Evolutionary conservation across 2,888 invertebrate genomes (phyloP).

Genomic region (Oxystoma pomonae): DNA sequence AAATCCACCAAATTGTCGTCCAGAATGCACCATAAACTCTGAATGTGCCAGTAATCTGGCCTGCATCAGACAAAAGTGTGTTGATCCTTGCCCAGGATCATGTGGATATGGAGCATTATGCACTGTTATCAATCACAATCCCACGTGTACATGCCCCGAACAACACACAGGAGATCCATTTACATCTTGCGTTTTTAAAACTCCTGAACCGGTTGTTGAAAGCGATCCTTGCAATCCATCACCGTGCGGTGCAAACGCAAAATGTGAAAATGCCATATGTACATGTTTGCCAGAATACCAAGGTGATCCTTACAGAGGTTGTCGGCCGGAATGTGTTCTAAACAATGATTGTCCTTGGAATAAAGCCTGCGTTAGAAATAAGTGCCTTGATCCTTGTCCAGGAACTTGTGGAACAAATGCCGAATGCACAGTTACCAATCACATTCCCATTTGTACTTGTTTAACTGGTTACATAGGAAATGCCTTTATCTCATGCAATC

Average conservation of each 20-base stretch:
- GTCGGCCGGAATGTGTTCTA: slow-evolving; percentile 77
- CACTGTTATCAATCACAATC: slow-evolving; percentile 63
- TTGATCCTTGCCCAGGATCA: slow-evolving; percentile 60
- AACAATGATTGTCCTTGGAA: slow-evolving; percentile 68
- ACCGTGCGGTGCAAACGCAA: slow-evolving; percentile 71
- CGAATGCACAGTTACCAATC: slow-evolving; percentile 70
- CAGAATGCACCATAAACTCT: slow-evolving; percentile 61
- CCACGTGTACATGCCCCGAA: slow-evolving; percentile 61
- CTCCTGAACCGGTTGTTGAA: slow-evolving; percentile 35
- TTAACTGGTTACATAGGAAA: slow-evolving; percentile 69
- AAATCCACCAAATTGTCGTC: slow-evolving; percentile 61
- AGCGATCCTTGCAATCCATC: slow-evolving; percentile 51
- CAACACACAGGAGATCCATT: slow-evolving; percentile 64
- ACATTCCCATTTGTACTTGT: slow-evolving; percentile 73
- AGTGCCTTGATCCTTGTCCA: slow-evolving; percentile 75
- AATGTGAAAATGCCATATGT: slow-evolving; percentile 65
- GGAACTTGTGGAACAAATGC: slow-evolving; percentile 75
- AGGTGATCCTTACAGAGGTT: slow-evolving; percentile 74
- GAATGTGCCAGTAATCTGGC: slow-evolving; percentile 58
- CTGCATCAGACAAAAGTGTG: slow-evolving; percentile 55
- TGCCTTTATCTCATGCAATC: slow-evolving; percentile 58
- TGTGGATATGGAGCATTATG: slow-evolving; percentile 62
- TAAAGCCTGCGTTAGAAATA: slow-evolving; percentile 66
- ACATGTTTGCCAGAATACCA: slow-evolving; percentile 68
- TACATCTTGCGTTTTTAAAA: slow-evolving; percentile 51